Percentiles rank a stretch among this genome's conserved stretches.
Conservation (phyloP, 2,113 vertebrate genomes). For the Serilophus lunatus region DNA sequence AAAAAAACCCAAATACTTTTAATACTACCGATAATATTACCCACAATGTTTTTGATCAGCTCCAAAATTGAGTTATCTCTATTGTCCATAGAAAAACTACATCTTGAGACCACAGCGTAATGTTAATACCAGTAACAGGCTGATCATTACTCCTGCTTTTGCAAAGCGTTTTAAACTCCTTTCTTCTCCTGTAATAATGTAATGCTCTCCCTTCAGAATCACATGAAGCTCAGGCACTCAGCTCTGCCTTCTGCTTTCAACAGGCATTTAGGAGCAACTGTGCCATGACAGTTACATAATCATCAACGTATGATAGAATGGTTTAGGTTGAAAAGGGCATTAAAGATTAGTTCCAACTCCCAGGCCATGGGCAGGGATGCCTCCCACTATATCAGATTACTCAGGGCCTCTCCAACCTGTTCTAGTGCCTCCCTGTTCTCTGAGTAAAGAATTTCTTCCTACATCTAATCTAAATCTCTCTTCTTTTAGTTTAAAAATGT, state of each 20-base stretch:
- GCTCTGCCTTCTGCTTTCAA: neutral
- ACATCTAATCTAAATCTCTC: neutral
- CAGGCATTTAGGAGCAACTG: neutral
- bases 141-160: neutral
- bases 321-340: neutral
- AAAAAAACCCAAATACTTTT: neutral
- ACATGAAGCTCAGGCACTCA: neutral
- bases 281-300: neutral
- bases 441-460: neutral
- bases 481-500: neutral
- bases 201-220: neutral
- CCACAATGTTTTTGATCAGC: neutral
- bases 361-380: neutral
- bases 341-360: neutral
- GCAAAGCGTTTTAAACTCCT: neutral
- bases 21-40: neutral
- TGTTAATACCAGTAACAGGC: neutral
- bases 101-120: neutral
- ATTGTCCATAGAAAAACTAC: neutral
- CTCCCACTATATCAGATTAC: neutral
- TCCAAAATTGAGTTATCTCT: neutral
- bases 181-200: neutral
- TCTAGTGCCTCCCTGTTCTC: neutral
- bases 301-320: neutral
- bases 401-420: neutral